Evolutionary conservation across 2,888 invertebrate genomes (phyloP).

Genomic region (Drosophila anomalata): DNA sequence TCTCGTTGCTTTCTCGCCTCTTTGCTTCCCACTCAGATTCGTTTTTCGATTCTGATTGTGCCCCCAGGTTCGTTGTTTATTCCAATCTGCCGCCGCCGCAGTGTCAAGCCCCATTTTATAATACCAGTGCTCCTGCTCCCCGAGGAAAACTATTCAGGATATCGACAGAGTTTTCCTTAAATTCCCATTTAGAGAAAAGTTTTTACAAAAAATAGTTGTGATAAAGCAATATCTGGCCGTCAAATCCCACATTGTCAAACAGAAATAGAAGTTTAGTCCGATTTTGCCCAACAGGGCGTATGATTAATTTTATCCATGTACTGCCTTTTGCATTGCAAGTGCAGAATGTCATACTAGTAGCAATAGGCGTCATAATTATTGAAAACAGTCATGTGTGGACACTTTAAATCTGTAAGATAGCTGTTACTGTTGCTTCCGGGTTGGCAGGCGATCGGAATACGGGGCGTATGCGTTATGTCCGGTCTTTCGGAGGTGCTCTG

Average conservation of each 20-base stretch:
- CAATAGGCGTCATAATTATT: too few species aligned
- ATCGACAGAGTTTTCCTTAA: too few species aligned
- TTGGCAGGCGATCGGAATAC: not conserved
- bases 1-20: constrained; percentile 14
- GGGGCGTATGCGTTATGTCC: constrained; percentile 5
- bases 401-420: too few species aligned
- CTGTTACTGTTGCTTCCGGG: too few species aligned
- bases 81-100: not conserved
- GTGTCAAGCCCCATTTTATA: too few species aligned
- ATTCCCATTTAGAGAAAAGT: too few species aligned
- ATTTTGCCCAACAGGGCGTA: not conserved
- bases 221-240: not conserved
- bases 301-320: not conserved
- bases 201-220: not conserved
- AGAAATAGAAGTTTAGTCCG: not conserved
- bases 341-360: too few species aligned
- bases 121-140: too few species aligned
- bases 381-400: too few species aligned
- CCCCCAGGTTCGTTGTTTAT: constrained; percentile 18
- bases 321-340: not conserved
- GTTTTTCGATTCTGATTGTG: constrained; percentile 16
- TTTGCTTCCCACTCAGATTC: constrained; percentile 21
- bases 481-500: not conserved
- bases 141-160: too few species aligned
- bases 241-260: not conserved